Conservation (phyloP, 1,140 invertebrate species). For the Brachionus rubens region DNA sequence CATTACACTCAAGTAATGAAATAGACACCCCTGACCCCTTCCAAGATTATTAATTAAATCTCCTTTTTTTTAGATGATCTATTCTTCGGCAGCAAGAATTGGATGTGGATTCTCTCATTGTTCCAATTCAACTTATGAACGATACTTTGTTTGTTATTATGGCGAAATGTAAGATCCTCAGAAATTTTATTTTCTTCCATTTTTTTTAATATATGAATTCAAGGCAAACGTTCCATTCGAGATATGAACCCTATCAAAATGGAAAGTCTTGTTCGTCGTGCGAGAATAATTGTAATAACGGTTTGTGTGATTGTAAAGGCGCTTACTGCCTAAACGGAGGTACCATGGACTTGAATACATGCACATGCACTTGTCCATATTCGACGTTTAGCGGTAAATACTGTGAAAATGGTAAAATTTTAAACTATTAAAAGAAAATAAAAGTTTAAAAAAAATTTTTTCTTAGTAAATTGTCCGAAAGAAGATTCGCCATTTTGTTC, state of each 20-base stretch:
- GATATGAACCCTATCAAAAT: constrained; percentile 41
- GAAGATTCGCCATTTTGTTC: constrained; percentile 46
- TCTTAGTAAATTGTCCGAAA: constrained; percentile 36
- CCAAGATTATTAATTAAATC: no score
- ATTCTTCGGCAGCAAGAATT: constrained; percentile 35
- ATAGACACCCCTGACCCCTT: no score
- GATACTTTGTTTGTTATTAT: constrained; percentile 46
- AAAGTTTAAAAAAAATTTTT: not conserved
- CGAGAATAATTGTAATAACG: constrained; percentile 31
- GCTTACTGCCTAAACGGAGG: constrained; percentile 44
- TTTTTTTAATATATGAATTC: not conserved
- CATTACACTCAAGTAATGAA: constrained; percentile 47
- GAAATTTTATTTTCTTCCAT: no score
- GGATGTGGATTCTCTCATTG: constrained; percentile 36
- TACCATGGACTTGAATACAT: constrained; percentile 44
- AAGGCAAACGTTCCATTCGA: constrained; percentile 43
- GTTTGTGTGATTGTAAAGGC: constrained; percentile 32
- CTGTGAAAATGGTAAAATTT: constrained; percentile 33
- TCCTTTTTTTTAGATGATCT: constrained; percentile 39
- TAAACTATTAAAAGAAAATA: not conserved
- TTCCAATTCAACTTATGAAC: constrained; percentile 37
- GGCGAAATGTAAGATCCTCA: constrained; percentile 43
- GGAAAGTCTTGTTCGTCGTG: constrained; percentile 32
- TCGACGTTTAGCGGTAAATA: constrained; percentile 42
- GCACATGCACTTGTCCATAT: constrained; percentile 43